Percentiles rank a stretch among this genome's conserved stretches.
Evolutionary conservation across 2,113 vertebrate species (phyloP).

Genomic region (Corvus hawaiiensis): DNA sequence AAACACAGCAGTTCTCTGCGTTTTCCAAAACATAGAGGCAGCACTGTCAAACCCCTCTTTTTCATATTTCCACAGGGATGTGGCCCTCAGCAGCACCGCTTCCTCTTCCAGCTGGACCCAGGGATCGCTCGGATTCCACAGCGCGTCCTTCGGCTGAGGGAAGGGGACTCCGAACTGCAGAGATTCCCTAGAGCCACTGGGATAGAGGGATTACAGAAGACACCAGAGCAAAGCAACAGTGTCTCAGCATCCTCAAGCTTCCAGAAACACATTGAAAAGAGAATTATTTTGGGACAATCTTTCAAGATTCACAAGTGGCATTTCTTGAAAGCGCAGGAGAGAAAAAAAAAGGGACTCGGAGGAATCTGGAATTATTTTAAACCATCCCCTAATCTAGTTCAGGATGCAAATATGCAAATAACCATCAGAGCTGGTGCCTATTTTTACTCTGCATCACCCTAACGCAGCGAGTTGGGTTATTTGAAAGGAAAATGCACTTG

Average conservation of each 20-base stretch:
- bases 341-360: neutral
- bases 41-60: neutral
- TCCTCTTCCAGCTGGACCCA: neutral
- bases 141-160: neutral
- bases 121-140: fast-evolving
- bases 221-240: neutral
- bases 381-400: conserved; percentile 20
- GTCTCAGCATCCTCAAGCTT: neutral
- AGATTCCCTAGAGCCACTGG: conserved; percentile 27
- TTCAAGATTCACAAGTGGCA: neutral
- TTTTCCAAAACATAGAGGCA: neutral
- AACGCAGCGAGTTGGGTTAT: neutral
- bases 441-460: neutral
- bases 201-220: neutral
- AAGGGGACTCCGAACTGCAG: neutral
- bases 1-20: neutral
- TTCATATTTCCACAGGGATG: neutral
- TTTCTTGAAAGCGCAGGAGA: neutral
- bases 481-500: neutral
- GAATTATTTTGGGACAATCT: neutral
- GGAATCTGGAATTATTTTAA: neutral
- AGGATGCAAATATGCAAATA: conserved; percentile 10
- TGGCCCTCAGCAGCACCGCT: neutral
- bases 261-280: neutral
- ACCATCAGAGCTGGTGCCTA: neutral